Percentiles rank a stretch among this genome's conserved stretches.
phyloP scores from a whole-genome alignment of 2,797 vertebrate genomes.

The Varecia variegata region DNA sequence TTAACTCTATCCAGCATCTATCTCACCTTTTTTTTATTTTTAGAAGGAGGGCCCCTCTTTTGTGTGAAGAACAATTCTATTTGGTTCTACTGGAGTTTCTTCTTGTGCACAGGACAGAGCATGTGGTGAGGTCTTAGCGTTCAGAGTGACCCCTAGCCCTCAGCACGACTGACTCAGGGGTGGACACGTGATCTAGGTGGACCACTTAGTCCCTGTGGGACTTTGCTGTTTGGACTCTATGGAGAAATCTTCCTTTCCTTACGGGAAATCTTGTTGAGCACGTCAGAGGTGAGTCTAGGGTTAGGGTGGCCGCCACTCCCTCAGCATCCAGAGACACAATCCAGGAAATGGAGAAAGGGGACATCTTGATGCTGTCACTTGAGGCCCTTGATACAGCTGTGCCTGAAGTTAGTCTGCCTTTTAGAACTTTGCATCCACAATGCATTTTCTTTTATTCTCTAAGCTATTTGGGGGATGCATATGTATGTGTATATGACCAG shows the following conservation, averaged over 20 bases:
- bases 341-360: not conserved
- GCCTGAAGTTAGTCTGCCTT: not conserved
- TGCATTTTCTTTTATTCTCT: not conserved
- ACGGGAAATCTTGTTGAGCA: not conserved
- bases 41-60: not conserved
- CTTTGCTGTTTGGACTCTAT: no score
- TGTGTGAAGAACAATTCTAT: not conserved
- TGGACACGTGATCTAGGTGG: accelerated
- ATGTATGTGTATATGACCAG: not conserved
- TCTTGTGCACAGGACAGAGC: not conserved
- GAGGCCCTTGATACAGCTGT: not conserved
- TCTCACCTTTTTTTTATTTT: not conserved
- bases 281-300: not conserved
- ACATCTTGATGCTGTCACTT: not conserved
- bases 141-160: not conserved
- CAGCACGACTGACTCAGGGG: not conserved
- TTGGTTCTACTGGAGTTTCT: not conserved
- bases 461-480: not conserved
- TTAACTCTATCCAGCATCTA: not conserved
- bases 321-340: accelerated
- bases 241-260: not conserved
- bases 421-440: not conserved
- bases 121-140: not conserved
- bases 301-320: no score
- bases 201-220: not conserved